Percentiles rank a stretch among this genome's conserved stretches.
phyloP scores from a whole-genome alignment of 2,888 invertebrate genomes.

The Synanthedon formicaeformis region DNA sequence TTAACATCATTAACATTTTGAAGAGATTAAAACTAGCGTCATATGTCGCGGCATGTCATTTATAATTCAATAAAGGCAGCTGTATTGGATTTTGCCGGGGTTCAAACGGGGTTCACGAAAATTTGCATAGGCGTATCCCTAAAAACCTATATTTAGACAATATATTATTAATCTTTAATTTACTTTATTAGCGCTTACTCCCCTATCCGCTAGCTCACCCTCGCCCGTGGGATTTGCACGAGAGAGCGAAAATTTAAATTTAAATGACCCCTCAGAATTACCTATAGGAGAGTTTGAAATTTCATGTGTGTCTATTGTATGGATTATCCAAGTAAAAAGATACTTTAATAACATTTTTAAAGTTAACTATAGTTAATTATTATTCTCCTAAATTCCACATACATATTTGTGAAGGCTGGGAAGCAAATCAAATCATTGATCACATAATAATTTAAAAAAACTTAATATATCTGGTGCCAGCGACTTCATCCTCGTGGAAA shows the following conservation, averaged over 20 bases:
- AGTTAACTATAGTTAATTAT: too few species aligned
- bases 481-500: too few species aligned
- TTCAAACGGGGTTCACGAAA: slow-evolving; percentile 26
- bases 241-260: slow-evolving; percentile 66
- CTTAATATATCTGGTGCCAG: too few species aligned
- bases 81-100: slow-evolving; percentile 38
- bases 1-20: not conserved
- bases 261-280: slow-evolving; percentile 45
- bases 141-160: slow-evolving; percentile 60
- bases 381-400: too few species aligned
- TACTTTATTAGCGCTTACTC: slow-evolving; percentile 63
- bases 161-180: slow-evolving; percentile 71
- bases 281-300: not conserved
- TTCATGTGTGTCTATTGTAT: slow-evolving; percentile 4
- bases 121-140: slow-evolving; percentile 53
- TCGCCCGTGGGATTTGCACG: slow-evolving; percentile 49
- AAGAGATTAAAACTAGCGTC: slow-evolving; percentile 6
- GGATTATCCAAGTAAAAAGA: not conserved
- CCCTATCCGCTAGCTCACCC: slow-evolving; percentile 42
- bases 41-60: slow-evolving; percentile 19
- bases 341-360: too few species aligned
- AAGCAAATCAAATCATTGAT: too few species aligned
- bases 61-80: slow-evolving; percentile 32
- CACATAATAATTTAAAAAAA: too few species aligned
- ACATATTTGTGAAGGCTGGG: too few species aligned